Percentiles rank a stretch among this genome's conserved stretches.
These are phyloP conservation scores for Pantala flavescens DNA, from an alignment of 1,140 invertebrate species.

Conservation along the genomic window DNA sequence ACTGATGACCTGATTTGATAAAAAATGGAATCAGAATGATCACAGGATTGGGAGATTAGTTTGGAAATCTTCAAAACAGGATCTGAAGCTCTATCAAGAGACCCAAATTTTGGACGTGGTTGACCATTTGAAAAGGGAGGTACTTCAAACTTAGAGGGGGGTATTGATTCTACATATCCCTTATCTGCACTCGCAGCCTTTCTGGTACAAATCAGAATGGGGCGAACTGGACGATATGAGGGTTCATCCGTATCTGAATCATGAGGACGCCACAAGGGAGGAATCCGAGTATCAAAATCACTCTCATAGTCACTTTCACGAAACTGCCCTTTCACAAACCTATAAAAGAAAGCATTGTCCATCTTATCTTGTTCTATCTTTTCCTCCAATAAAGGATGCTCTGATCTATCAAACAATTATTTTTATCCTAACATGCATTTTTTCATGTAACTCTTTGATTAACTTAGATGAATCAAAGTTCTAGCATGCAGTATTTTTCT, in stretches of 20 bases:
- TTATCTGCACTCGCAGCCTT: constrained; percentile 31
- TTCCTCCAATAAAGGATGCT: too few species aligned
- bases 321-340: constrained; percentile 59
- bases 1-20: background rate
- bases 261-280: constrained; percentile 46
- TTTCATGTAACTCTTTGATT: too few species aligned
- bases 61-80: too few species aligned
- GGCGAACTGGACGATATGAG: constrained; percentile 44
- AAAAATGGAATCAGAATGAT: background rate
- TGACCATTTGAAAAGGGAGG: constrained; percentile 27
- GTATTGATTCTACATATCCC: constrained; percentile 31
- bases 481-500: too few species aligned
- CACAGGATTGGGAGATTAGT: too few species aligned
- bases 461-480: too few species aligned
- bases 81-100: constrained; percentile 38
- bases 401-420: too few species aligned
- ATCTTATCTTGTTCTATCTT: too few species aligned
- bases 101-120: constrained; percentile 44
- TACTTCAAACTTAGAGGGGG: constrained; percentile 45
- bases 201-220: constrained; percentile 41
- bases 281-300: constrained; percentile 54
- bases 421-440: too few species aligned
- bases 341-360: constrained; percentile 29
- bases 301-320: constrained; percentile 62
- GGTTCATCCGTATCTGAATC: constrained; percentile 43